phyloP scores from a whole-genome alignment of 2,113 vertebrate genomes.

The Hiodon alosoides region DNA sequence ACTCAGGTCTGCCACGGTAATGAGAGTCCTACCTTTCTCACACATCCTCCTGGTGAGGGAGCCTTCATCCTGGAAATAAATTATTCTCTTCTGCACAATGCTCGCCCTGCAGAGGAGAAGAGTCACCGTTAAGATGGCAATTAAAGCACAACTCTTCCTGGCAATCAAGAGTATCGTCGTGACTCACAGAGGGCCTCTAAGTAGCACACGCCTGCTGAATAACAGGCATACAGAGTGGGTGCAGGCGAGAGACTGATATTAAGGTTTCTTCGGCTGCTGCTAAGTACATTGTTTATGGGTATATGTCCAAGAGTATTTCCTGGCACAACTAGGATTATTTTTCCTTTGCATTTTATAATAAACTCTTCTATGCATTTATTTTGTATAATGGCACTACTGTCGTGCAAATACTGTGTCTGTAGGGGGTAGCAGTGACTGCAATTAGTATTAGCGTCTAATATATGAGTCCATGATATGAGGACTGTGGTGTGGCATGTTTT shows the following conservation, averaged over 20 bases:
- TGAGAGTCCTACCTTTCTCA: constrained; percentile 79
- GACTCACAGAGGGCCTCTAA: neutral
- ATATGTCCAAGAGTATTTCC: neutral
- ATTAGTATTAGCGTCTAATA: neutral
- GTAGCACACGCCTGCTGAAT: neutral
- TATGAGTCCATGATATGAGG: neutral
- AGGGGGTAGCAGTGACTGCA: neutral
- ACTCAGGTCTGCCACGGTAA: constrained; percentile 19
- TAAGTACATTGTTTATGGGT: neutral
- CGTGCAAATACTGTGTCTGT: neutral
- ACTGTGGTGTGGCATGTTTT: too few species aligned
- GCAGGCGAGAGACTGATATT: neutral
- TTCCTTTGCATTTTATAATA: neutral
- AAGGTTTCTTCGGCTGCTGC: neutral
- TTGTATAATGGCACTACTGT: neutral
- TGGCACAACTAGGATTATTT: neutral
- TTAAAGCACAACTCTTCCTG: neutral
- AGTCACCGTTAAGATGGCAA: constrained; percentile 1
- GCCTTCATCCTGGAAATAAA: constrained; percentile 97
- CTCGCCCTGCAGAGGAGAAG: constrained; percentile 70
- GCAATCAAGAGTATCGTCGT: neutral
- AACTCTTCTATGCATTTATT: too few species aligned
- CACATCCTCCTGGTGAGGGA: constrained; percentile 90
- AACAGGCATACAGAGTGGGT: neutral
- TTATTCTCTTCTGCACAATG: constrained; percentile 94